phyloP scores from a whole-genome alignment of 2,113 vertebrate genomes.

The Thryonomys swinderianus region DNA sequence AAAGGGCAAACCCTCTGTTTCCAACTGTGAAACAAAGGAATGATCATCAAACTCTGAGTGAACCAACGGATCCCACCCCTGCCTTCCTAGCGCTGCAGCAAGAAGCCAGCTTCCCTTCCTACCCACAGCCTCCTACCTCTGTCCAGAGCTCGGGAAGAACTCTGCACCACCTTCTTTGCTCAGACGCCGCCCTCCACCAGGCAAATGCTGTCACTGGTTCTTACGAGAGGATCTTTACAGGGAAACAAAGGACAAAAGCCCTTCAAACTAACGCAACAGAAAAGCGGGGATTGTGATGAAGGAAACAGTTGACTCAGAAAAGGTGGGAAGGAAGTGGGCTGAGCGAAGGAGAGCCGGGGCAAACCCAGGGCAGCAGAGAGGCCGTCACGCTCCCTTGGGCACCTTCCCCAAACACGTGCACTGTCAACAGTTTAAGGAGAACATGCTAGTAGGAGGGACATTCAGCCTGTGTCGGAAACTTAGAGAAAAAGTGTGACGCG shows the following conservation, averaged over 20 bases:
- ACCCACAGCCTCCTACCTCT: not conserved
- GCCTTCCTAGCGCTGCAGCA: not conserved
- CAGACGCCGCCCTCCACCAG: not conserved
- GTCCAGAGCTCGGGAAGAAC: not conserved
- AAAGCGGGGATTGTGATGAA: not conserved
- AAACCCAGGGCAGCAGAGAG: not conserved
- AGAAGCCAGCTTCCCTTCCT: not conserved
- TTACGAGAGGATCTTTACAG: not conserved
- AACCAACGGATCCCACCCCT: not conserved
- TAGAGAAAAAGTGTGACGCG: not conserved
- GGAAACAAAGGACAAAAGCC: not conserved
- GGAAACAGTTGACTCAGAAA: not conserved
- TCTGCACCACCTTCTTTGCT: not conserved
- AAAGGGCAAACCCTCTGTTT: constrained; percentile 6
- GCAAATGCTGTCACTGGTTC: not conserved
- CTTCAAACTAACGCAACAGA: not conserved
- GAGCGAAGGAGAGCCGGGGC: not conserved
- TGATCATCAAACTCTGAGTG: not conserved
- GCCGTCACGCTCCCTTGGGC: not conserved
- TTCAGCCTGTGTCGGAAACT: not conserved
- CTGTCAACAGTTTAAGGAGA: not conserved
- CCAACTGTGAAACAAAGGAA: constrained; percentile 9
- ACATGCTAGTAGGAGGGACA: not conserved
- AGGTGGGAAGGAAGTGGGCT: not conserved
- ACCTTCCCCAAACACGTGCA: not conserved